Evolutionary conservation across 64 coral and sea anemone species (phyloP).

Genomic region (Stichodactyla helianthus): DNA sequence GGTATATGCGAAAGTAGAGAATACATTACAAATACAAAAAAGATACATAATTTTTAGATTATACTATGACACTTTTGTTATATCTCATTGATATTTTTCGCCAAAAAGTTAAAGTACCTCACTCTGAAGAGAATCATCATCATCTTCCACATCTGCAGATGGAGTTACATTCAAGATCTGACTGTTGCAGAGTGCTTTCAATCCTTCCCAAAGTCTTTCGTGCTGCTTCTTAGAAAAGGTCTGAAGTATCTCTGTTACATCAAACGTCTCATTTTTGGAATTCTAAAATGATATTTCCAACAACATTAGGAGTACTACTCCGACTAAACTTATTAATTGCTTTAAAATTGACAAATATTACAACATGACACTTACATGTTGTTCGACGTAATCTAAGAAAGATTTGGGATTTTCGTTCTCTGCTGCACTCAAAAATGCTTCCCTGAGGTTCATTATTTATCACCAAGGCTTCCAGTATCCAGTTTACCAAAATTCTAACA

Average conservation of each 20-base stretch:
- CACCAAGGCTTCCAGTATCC: neutral
- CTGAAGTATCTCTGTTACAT: slow-evolving; percentile 74
- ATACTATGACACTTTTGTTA: too few relatives aligned
- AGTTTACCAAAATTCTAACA: neutral
- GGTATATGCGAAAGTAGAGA: too few relatives aligned
- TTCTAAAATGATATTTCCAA: slow-evolving; percentile 31
- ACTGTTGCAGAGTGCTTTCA: slow-evolving; percentile 46
- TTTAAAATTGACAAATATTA: neutral
- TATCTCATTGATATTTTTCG: too few relatives aligned
- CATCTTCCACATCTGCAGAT: slow-evolving; percentile 29
- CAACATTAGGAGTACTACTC: neutral
- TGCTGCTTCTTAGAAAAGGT: slow-evolving; percentile 74
- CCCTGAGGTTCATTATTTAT: slow-evolving; percentile 26
- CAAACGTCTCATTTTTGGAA: slow-evolving; percentile 83
- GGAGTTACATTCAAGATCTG: slow-evolving; percentile 26
- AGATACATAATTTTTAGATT: too few relatives aligned
- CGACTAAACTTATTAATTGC: neutral
- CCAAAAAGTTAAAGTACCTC: neutral
- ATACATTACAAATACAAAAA: too few relatives aligned
- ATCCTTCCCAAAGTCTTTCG: slow-evolving; percentile 65
- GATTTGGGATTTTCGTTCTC: slow-evolving; percentile 53
- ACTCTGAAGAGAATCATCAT: neutral
- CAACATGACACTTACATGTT: slow-evolving; percentile 40
- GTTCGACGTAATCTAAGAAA: slow-evolving; percentile 64
- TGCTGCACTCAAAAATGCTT: slow-evolving; percentile 63